Conservation (phyloP, 2,888 invertebrate species). For the Chloromyia formosa region DNA sequence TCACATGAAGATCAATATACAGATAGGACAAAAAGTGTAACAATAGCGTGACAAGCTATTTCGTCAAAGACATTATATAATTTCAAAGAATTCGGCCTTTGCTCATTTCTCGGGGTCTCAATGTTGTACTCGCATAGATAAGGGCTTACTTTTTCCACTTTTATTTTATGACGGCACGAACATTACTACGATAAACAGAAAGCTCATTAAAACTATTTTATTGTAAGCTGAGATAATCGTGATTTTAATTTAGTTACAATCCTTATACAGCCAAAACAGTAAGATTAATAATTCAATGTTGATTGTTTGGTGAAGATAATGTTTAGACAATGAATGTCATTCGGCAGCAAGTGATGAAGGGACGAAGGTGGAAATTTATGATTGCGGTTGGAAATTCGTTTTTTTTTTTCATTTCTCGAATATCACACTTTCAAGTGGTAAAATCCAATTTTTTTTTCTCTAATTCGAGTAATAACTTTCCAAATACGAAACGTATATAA, state of each 20-base stretch:
- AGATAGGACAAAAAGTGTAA: background rate
- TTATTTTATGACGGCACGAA: conserved; percentile 14
- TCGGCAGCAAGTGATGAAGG: no score
- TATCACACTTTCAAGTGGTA: no score
- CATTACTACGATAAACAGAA: background rate
- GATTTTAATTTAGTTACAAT: conserved; percentile 28
- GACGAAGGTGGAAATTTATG: no score
- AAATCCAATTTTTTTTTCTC: no score
- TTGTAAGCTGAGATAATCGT: conserved; percentile 6
- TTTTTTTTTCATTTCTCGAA: no score
- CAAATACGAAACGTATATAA: no score
- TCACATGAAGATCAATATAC: background rate
- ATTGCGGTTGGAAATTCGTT: no score
- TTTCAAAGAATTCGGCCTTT: background rate
- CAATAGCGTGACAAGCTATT: background rate
- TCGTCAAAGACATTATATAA: background rate
- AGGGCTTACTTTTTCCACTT: conserved; percentile 9
- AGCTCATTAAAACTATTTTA: conserved; percentile 8
- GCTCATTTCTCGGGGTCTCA: no score
- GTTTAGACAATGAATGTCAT: no score
- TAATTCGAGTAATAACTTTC: no score
- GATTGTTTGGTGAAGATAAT: no score
- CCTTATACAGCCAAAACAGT: background rate
- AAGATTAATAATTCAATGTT: background rate
- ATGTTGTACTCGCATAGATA: no score